Conservation (phyloP, 2,113 vertebrate genomes). For the Brachyistius frenatus region DNA sequence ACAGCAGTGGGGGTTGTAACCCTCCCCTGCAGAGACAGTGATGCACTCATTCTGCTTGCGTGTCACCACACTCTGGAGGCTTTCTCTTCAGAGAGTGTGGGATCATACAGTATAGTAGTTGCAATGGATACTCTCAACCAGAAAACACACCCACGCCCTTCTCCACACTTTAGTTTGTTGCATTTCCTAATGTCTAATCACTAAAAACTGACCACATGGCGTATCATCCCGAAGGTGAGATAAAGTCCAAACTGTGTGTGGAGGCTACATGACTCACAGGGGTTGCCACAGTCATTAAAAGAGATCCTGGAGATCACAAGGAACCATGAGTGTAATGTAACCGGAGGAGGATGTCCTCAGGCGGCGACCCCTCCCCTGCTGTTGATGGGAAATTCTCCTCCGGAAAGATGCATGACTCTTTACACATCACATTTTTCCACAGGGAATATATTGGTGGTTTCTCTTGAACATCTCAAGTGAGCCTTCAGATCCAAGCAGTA, state of each 20-base stretch:
- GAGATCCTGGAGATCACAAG: conserved; percentile 58
- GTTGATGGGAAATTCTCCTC: conserved; percentile 6
- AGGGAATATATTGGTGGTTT: conserved; percentile 1
- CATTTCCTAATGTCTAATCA: conserved; percentile 35
- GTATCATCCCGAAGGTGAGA: conserved; percentile 43
- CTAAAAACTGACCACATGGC: conserved; percentile 28
- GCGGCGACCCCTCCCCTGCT: conserved; percentile 13
- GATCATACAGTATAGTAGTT: conserved; percentile 5
- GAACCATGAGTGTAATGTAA: conserved; percentile 41
- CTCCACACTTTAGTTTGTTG: conserved; percentile 28
- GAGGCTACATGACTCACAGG: conserved; percentile 43
- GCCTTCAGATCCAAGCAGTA: neutral
- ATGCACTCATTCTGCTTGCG: conserved; percentile 22
- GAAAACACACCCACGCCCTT: conserved; percentile 29
- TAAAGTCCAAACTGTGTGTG: conserved; percentile 32
- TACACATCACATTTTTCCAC: conserved; percentile 24
- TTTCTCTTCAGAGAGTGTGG: conserved; percentile 2
- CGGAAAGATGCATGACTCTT: conserved; percentile 32
- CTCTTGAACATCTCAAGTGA: neutral
- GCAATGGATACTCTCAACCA: conserved; percentile 13
- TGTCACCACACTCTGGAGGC: conserved; percentile 40
- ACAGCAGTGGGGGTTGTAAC: neutral
- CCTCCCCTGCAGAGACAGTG: conserved; percentile 32
- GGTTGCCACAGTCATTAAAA: conserved; percentile 34
- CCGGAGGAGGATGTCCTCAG: conserved; percentile 56